These are phyloP conservation scores for Rhabdornis inornatus DNA, from an alignment of 2,113 vertebrate genomes.

Conservation along the genomic window DNA sequence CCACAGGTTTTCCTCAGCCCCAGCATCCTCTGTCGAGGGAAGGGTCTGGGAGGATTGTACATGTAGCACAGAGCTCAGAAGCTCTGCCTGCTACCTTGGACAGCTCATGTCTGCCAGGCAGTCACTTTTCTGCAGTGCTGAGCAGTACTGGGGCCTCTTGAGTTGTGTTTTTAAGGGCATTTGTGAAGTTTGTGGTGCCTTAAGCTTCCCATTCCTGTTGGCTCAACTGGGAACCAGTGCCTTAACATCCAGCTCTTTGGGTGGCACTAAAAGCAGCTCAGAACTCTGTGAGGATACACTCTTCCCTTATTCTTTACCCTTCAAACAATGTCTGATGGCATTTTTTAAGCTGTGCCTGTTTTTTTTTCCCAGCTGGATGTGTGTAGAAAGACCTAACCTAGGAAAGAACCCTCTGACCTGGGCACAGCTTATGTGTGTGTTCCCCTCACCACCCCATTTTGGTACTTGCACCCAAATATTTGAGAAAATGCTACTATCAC, in stretches of 20 bases:
- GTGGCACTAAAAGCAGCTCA: background rate
- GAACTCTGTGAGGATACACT: fast-evolving
- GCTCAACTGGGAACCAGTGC: background rate
- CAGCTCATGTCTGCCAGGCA: fast-evolving
- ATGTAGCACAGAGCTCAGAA: fast-evolving
- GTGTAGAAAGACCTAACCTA: background rate
- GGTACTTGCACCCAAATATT: background rate
- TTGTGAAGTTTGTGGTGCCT: background rate
- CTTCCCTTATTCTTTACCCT: background rate
- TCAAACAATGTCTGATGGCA: background rate
- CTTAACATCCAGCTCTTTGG: fast-evolving
- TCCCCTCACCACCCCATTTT: fast-evolving
- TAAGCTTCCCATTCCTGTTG: background rate
- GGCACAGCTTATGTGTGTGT: background rate
- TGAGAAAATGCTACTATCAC: background rate
- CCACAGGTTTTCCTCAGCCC: background rate
- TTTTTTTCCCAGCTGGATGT: too few relatives aligned
- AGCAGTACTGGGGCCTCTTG: fast-evolving
- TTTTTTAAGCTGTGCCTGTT: background rate
- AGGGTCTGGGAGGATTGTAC: fast-evolving
- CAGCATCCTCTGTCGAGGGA: fast-evolving
- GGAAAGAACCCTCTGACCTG: background rate
- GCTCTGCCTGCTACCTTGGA: fast-evolving
- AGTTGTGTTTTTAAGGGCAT: background rate
- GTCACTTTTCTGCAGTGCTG: background rate